phyloP scores from a whole-genome alignment of 2,113 vertebrate genomes.

The Pituophis catenifer region DNA sequence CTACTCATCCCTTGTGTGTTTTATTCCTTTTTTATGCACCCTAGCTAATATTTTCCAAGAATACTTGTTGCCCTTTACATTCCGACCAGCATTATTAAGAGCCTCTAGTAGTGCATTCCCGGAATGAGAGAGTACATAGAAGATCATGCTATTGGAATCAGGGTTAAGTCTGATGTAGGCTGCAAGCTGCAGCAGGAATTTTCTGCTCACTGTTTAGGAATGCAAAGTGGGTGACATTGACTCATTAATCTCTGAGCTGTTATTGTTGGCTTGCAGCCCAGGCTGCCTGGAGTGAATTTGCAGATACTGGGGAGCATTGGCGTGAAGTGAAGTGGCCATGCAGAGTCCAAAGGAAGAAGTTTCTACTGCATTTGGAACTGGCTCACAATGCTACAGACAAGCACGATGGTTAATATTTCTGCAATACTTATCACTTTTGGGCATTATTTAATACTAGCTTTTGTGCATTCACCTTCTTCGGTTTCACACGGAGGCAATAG shows the following conservation, averaged over 20 bases:
- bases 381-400: conserved; percentile 6
- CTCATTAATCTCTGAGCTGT: conserved; percentile 48
- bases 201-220: conserved; percentile 54
- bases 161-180: conserved; percentile 38
- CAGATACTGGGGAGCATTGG: conserved; percentile 38
- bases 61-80: conserved; percentile 16
- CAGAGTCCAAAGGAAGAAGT: conserved; percentile 5
- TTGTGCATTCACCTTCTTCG: conserved; percentile 61
- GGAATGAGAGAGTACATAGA: conserved; percentile 34
- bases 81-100: conserved; percentile 13
- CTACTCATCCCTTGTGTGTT: conserved; percentile 17
- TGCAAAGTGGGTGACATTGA: conserved; percentile 48
- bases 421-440: conserved; percentile 54
- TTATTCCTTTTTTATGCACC: conserved; percentile 4
- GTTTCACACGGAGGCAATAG: conserved; percentile 60
- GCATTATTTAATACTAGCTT: conserved; percentile 61
- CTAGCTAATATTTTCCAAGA: conserved; percentile 30
- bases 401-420: conserved; percentile 25
- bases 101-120: conserved; percentile 32
- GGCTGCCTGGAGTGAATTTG: conserved; percentile 31
- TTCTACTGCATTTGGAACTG: background rate
- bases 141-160: conserved; percentile 47
- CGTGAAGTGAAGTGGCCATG: conserved; percentile 35
- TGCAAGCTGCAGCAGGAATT: conserved; percentile 52
- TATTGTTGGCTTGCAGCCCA: conserved; percentile 48